A percentile compares a stretch with the other conserved stretches of the same genome.
Evolutionary conservation across 2,113 vertebrate genomes (phyloP).

Genomic region (Conger conger): DNA sequence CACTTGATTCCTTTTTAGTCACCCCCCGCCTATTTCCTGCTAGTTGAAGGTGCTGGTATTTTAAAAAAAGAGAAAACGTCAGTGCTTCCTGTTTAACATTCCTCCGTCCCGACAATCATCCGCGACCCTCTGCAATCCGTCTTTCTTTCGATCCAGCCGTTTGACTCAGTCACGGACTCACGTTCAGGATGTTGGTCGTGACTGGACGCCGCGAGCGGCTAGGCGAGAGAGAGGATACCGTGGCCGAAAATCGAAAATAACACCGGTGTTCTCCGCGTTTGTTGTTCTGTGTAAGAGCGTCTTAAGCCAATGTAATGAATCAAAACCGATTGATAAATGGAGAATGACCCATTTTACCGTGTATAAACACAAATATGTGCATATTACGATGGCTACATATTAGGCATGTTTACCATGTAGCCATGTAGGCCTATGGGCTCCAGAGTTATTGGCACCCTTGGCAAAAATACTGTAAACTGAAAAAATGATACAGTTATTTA

Average conservation of each 20-base stretch:
- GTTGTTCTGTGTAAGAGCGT: not conserved
- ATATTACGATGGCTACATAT: not conserved
- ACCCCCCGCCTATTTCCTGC: not conserved
- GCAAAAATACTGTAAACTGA: too few relatives aligned
- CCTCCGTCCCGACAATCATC: not conserved
- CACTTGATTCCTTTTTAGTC: not conserved
- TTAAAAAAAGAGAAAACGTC: not conserved
- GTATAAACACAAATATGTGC: not conserved
- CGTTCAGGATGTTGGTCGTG: constrained; percentile 6
- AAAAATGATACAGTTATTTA: too few relatives aligned
- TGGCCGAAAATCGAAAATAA: not conserved
- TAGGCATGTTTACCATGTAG: not conserved
- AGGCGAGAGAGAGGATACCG: not conserved
- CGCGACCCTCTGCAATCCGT: not conserved
- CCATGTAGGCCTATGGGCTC: too few relatives aligned
- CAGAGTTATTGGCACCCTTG: too few relatives aligned
- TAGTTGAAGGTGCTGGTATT: not conserved
- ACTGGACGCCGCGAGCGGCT: not conserved
- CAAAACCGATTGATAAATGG: not conserved
- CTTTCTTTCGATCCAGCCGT: not conserved
- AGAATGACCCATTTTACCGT: too few relatives aligned
- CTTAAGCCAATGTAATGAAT: not conserved
- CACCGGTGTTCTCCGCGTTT: not conserved
- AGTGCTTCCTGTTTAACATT: not conserved
- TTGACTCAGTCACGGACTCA: not conserved